Evolutionary conservation across 2,888 invertebrate species (phyloP).

Genomic region (Catocala nupta): DNA sequence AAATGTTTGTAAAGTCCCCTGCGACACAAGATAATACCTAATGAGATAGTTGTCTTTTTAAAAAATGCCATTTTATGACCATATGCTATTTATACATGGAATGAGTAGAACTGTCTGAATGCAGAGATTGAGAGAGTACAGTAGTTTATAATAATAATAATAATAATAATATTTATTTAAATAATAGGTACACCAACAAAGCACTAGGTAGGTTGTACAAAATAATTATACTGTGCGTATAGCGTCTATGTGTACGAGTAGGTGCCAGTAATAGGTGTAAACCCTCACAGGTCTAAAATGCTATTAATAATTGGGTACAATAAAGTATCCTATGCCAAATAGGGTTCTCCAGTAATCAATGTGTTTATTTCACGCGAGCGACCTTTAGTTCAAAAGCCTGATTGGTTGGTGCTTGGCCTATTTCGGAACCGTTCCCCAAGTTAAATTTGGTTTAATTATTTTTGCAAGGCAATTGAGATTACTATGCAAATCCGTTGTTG

Average conservation of each 20-base stretch:
- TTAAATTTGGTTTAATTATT: conserved; percentile 18
- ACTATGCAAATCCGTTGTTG: conserved; percentile 15
- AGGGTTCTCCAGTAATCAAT: conserved; percentile 41
- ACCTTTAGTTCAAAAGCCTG: conserved; percentile 30
- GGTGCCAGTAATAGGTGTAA: too few relatives aligned
- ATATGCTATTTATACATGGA: too few relatives aligned
- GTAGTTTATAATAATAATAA: too few relatives aligned
- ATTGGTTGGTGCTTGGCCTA: conserved; percentile 17
- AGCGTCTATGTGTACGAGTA: not conserved
- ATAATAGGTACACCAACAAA: not conserved
- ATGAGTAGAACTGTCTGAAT: too few relatives aligned
- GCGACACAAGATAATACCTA: too few relatives aligned
- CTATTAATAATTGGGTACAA: conserved; percentile 46
- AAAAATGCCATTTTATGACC: too few relatives aligned
- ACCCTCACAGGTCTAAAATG: conserved; percentile 31
- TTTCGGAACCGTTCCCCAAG: conserved; percentile 9
- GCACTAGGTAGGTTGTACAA: not conserved
- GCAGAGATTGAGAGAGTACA: not conserved
- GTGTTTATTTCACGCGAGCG: conserved; percentile 40
- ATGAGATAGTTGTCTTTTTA: too few relatives aligned
- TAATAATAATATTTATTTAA: too few relatives aligned
- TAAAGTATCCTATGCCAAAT: conserved; percentile 21
- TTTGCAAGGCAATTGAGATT: conserved; percentile 5
- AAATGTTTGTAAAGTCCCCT: too few relatives aligned
- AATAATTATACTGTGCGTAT: not conserved